Base-by-base conservation (phyloP, 1,140 invertebrate genomes). In the Neuroterus valhalla region DNA sequence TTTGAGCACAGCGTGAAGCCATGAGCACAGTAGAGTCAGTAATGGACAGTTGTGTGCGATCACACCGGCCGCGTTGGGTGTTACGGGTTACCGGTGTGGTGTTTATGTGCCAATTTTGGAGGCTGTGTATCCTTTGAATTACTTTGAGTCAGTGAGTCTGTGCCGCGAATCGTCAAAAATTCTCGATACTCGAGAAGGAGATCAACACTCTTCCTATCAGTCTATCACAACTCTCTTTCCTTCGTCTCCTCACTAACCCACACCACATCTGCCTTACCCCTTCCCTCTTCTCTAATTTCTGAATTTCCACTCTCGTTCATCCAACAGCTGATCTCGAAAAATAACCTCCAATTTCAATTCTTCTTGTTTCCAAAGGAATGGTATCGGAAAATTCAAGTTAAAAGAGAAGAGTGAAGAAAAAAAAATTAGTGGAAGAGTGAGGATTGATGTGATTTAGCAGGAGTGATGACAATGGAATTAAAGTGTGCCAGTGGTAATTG, bases 401-500 rank as follows among this genome's bases (percentile, higher is more conserved):
- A 38, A 38, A 8, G 10, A 38, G 31, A 38, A 38, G 10, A 38
- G 31, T 10, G 31, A 38, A 38, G 31, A 38, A 38, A 38, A 38
- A 38, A 8, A 38, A 10, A 38, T 38, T 38, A 38, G 31, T 38
- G 6, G 31, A 8, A 38, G 31, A 8, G 6, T 38, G 31, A 38
- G 6, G 31, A 38, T 38, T 5, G 31, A 38, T 10, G 31, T 1
- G 31, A 38, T 38, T 38, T 5, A 38, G 31, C 31, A 38, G 31
- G 3, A 38, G 3, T 38, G 1, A 2, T 23, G n/a, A 62, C 21
- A 62, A 62, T 62, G 55, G 26, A 31, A 31, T 62, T 62, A 62
- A 38, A 31, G 26, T 62, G 55, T 62, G 55, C 31, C 55, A 62
- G 55, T 38, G 55, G 8, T 62, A 62, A 62, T 62, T 62, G 55